These are phyloP conservation scores for Mirounga angustirostris DNA, from an alignment of 2,113 vertebrate species.

Conservation along the genomic window DNA sequence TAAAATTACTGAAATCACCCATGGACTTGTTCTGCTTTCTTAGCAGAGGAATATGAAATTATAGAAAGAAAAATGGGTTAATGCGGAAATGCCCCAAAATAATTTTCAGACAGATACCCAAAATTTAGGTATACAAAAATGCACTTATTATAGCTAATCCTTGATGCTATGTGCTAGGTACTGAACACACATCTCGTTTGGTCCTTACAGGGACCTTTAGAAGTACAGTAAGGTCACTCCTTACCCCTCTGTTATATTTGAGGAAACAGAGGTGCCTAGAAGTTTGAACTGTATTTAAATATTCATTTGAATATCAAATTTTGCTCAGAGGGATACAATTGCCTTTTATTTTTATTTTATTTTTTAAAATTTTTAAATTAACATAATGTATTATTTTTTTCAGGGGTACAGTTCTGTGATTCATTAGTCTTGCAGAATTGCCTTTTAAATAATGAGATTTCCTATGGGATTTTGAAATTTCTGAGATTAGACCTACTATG, in stretches of 20 bases:
- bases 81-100: background rate
- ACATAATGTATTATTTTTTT: no score
- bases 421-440: background rate
- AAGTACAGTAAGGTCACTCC: background rate
- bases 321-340: background rate
- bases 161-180: background rate
- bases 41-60: background rate
- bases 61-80: background rate
- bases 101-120: background rate
- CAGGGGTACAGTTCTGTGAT: no score
- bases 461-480: background rate
- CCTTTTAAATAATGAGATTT: background rate
- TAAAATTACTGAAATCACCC: background rate
- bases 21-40: background rate
- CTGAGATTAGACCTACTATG: background rate
- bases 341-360: background rate
- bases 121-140: background rate
- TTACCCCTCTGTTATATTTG: background rate
- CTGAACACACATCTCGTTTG: background rate
- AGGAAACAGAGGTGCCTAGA: background rate
- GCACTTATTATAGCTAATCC: background rate
- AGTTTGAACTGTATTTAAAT: background rate
- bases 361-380: no score
- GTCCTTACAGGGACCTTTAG: no score
- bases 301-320: background rate